Conservation (phyloP, 2,888 invertebrate genomes). For the Tinea pellionella region DNA sequence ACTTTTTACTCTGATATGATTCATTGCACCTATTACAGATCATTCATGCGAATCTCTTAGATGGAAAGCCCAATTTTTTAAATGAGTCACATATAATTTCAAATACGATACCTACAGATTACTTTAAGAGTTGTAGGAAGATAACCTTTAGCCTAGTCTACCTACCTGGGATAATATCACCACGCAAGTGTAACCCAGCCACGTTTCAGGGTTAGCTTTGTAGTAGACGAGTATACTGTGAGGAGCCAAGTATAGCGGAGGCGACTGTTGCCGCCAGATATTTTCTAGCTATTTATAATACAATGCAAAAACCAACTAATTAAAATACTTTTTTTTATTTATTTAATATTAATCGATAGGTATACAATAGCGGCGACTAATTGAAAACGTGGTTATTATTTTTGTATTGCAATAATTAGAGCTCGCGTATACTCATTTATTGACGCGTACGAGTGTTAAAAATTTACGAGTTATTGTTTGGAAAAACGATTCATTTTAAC, state of each 20-base stretch:
- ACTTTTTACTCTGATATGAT: background rate
- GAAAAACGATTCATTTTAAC: conserved; percentile 21
- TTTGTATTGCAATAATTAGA: conserved; percentile 60
- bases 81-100: no score
- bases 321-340: background rate
- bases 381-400: background rate
- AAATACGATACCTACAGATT: no score
- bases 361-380: conserved; percentile 3
- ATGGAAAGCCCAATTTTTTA: background rate
- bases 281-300: background rate
- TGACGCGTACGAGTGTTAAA: conserved; percentile 51
- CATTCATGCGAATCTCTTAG: background rate
- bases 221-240: no score
- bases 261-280: no score
- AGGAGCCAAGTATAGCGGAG: no score
- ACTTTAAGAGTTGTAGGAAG: no score
- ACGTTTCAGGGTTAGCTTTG: no score
- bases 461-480: conserved; percentile 65
- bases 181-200: no score
- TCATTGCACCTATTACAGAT: background rate
- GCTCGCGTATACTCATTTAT: conserved; percentile 57
- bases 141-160: background rate
- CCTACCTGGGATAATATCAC: no score
- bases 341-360: background rate
- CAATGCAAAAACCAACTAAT: background rate